Conservation (phyloP, 2,797 vertebrate genomes). For the Basileuterus tristriatus region DNA sequence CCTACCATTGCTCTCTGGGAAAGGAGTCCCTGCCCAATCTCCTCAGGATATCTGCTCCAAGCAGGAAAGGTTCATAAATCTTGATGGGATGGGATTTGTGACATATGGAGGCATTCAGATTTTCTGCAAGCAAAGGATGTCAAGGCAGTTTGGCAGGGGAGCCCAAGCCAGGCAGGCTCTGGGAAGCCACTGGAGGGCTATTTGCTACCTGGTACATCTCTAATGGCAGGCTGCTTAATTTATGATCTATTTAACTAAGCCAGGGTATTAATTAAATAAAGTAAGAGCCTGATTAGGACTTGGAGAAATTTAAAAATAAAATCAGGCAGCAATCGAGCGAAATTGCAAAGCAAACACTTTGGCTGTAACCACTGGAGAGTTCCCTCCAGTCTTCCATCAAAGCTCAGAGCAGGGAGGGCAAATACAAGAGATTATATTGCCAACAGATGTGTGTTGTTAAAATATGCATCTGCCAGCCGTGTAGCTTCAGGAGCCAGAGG, state of each 20-base stretch:
- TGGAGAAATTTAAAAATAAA: conserved; percentile 65
- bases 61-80: not conserved
- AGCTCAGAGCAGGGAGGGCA: conserved; percentile 68
- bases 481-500: conserved; percentile 52
- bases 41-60: not conserved
- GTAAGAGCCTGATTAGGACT: conserved; percentile 75
- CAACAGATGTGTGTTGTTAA: conserved; percentile 71
- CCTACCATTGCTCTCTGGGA: not conserved
- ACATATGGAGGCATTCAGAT: fast-evolving
- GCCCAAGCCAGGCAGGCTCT: not conserved
- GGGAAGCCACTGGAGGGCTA: conserved; percentile 27
- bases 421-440: conserved; percentile 66
- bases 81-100: not conserved
- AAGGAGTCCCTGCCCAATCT: not conserved
- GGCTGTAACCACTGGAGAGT: conserved; percentile 65
- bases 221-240: conserved; percentile 71
- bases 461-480: conserved; percentile 65
- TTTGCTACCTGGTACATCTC: conserved; percentile 51
- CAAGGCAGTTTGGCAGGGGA: not conserved
- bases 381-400: conserved; percentile 73
- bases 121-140: not conserved
- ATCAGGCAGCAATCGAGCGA: conserved; percentile 60
- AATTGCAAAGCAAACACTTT: conserved; percentile 80
- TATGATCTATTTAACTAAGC: conserved; percentile 78
- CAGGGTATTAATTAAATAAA: conserved; percentile 81